Conservation (phyloP, 2,113 vertebrate genomes). For the Callorhinus ursinus region DNA sequence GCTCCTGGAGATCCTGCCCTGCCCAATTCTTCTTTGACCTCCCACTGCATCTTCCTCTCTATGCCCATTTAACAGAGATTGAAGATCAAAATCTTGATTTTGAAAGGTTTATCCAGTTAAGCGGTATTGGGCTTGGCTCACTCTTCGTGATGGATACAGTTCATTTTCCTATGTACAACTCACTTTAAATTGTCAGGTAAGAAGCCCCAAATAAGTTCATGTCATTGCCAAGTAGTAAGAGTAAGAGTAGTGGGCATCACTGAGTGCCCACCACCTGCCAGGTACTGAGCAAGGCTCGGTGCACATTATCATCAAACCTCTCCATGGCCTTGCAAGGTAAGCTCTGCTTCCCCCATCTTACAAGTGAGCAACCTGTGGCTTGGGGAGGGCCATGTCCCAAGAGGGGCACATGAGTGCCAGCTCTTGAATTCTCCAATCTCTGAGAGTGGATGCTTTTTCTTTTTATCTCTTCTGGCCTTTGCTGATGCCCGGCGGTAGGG, state of each 20-base stretch:
- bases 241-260: not conserved
- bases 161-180: not conserved
- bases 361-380: not conserved
- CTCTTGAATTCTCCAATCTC: not conserved
- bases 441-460: not conserved
- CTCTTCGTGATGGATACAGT: not conserved
- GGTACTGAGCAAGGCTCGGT: accelerated
- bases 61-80: not conserved
- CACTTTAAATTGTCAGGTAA: not conserved
- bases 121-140: not conserved
- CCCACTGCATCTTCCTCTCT: not conserved
- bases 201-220: not conserved
- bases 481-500: not conserved
- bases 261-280: not conserved
- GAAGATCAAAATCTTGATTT: not conserved
- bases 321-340: not conserved
- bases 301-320: accelerated
- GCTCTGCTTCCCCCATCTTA: not conserved
- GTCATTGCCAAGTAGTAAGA: not conserved
- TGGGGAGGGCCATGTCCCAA: not conserved
- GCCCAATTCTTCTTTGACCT: not conserved
- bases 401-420: not conserved
- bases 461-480: not conserved
- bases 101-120: not conserved
- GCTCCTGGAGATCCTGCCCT: not conserved